phyloP scores from a whole-genome alignment of 2,113 vertebrate species.

The Pica pica region DNA sequence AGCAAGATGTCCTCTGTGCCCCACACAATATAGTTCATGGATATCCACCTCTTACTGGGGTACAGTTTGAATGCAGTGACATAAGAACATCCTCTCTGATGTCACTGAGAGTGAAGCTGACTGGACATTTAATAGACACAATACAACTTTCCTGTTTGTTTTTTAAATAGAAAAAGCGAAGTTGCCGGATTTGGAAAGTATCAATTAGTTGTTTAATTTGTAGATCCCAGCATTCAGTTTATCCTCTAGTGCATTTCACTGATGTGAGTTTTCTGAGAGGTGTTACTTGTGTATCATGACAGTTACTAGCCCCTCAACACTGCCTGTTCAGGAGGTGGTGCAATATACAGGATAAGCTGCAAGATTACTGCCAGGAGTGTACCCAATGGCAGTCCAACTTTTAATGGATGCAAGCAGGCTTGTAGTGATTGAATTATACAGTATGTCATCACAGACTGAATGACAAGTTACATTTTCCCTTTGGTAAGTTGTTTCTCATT shows the following conservation, averaged over 20 bases:
- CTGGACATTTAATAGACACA: not conserved
- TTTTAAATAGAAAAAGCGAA: not conserved
- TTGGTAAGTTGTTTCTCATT: not conserved
- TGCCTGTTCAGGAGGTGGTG: not conserved
- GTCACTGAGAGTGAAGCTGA: not conserved
- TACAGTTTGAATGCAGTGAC: not conserved
- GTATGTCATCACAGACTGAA: not conserved
- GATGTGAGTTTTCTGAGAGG: not conserved
- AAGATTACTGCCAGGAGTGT: not conserved
- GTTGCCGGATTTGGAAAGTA: not conserved
- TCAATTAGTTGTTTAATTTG: not conserved
- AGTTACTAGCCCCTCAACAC: not conserved
- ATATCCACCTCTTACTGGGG: not conserved
- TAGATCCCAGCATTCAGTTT: not conserved
- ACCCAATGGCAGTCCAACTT: not conserved
- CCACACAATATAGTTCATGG: not conserved
- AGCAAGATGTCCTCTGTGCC: not conserved
- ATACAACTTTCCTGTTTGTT: not conserved
- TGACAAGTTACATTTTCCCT: not conserved
- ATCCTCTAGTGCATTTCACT: not conserved
- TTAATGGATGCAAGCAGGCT: not conserved
- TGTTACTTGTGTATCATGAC: not conserved
- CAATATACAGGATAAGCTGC: not conserved
- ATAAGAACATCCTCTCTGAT: not conserved
- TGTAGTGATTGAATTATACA: not conserved